Evolutionary conservation across 2,797 vertebrate genomes (phyloP), one percentile per base, ranked within the genome.

Genomic region (Acanthurus tractus): DNA sequence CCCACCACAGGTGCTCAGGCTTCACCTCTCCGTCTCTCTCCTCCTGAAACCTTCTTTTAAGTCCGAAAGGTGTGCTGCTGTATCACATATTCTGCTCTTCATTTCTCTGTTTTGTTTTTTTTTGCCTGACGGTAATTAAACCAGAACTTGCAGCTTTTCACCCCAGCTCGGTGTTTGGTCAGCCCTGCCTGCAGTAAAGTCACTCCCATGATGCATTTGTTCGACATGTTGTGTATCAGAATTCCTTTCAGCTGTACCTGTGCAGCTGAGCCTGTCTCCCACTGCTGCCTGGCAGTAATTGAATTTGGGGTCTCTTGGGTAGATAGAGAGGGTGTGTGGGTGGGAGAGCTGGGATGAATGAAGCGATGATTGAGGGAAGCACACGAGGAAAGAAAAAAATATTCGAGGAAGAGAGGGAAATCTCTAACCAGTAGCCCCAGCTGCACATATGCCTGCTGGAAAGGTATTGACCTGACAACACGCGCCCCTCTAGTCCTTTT

Each of bases 251-350:
- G 86, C 76, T 61, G 34, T 77, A 90, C 88, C 87, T 87, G 78
- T 58, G 79, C 89, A 75, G 76, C 81, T 78, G 74, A 82, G 73
- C 61, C 76, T 50, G 38, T 64, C 70, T 86, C 82, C 82, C 82
- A 54, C 71, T 34, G 75, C 73, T 76, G 68, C 73, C 52, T 29
- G 38, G 50, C 67, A 54, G 86, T 94, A 93, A 94, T 93, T 93
- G 87, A 93, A 94, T 94, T 90, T 74, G 42, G 74, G 85, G 79
- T 86, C 88, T 90, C 83, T 40, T 50, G 88, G 88, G 89, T 63
- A 67, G 75, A 83, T 65, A 11, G 70, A 80, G 70, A 53, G 75
- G 74, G 85, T 45, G 61, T 82, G 85, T 73, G 84, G 81, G 83
- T 87, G 85, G 79, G 65, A 74, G 64, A 68, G 74, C 20, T 54